Evolutionary conservation across 2,113 vertebrate species (phyloP), one percentile per base, ranked within the genome.

Genomic region (Xiphophorus hellerii): DNA sequence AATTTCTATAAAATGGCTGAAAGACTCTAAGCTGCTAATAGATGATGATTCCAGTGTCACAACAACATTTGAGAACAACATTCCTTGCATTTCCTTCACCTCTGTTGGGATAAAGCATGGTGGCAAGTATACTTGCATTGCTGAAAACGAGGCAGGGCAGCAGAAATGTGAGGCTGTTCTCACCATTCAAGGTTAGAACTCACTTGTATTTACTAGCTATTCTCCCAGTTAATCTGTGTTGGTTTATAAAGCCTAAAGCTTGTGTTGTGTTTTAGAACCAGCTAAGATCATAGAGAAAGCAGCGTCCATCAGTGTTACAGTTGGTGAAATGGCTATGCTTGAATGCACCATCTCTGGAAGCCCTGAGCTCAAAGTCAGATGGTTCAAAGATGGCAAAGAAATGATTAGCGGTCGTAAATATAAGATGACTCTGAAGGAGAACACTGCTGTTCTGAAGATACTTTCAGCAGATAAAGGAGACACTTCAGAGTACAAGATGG

Each of bases 341-440:
- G 96, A 97, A 78, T 97, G 96, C 66, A 95, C 94, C 0, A 91
- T 99, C 22, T 82, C 95, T 75, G 98, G 97, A 92, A 98, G 96
- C 85, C 97, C 97, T 69, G 96, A 97, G n/a, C 94, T 99, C 33
- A 98, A 96, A 94, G 94, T 95, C 25, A 98, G 96, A 76, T 99
- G 98, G 98, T 96, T 97, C 83, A 97, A 94, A 94, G 94, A 97
- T 1, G 96, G 95, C 65, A 98, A 94, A 28, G 95, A 96, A 60
- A 90, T 99, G 82, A 91, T 92, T 72, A 88, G 95, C 77, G 96
- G 97, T 81, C 96, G 97, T 84, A 98, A 98, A 90, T 97, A 96
- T 35, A 97, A 96, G 80, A 94, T 96, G 79, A 96, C 92, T 15
- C 91, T 97, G 83, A 98, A 97, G 93, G 96, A 97, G 66, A 97